Percentiles rank a stretch among this genome's conserved stretches.
Evolutionary conservation across 2,797 vertebrate species (phyloP).

Genomic region (Coregonus sp.): DNA sequence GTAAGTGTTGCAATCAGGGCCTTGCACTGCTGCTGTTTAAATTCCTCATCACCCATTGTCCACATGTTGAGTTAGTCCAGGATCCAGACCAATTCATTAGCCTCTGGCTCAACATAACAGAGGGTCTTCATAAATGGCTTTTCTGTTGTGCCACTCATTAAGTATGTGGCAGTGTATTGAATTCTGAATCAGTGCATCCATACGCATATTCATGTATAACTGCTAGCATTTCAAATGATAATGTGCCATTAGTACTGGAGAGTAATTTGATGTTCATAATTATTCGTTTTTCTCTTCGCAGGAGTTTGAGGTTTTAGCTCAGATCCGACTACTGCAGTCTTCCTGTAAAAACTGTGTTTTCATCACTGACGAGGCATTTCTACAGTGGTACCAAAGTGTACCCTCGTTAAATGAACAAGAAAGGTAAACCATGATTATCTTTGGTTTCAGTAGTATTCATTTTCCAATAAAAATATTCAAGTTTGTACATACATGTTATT

Average conservation of each 20-base stretch:
- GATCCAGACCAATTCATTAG: neutral
- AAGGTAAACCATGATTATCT: slow-evolving; percentile 68
- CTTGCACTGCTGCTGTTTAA: neutral
- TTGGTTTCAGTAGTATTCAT: neutral
- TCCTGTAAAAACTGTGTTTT: slow-evolving; percentile 86
- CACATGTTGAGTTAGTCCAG: neutral
- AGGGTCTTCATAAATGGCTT: neutral
- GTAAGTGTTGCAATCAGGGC: slow-evolving; percentile 66
- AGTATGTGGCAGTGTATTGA: neutral
- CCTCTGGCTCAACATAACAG: neutral
- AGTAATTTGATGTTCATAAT: slow-evolving; percentile 8
- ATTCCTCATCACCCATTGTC: neutral
- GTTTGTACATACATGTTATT: neutral
- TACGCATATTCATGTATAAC: neutral
- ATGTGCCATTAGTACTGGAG: neutral
- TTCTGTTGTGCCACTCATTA: neutral
- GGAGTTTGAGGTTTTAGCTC: slow-evolving; percentile 92
- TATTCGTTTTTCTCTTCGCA: slow-evolving; percentile 54
- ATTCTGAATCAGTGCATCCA: neutral
- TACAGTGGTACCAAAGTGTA: slow-evolving; percentile 81
- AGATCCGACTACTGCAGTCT: slow-evolving; percentile 86
- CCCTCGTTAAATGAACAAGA: slow-evolving; percentile 80
- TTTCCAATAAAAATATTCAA: neutral
- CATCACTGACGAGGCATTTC: slow-evolving; percentile 72
- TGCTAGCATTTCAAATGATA: neutral